A percentile compares a stretch with the other conserved stretches of the same genome.
Conservation (phyloP, 1,140 invertebrate species). For the Euglossa dilemma region DNA sequence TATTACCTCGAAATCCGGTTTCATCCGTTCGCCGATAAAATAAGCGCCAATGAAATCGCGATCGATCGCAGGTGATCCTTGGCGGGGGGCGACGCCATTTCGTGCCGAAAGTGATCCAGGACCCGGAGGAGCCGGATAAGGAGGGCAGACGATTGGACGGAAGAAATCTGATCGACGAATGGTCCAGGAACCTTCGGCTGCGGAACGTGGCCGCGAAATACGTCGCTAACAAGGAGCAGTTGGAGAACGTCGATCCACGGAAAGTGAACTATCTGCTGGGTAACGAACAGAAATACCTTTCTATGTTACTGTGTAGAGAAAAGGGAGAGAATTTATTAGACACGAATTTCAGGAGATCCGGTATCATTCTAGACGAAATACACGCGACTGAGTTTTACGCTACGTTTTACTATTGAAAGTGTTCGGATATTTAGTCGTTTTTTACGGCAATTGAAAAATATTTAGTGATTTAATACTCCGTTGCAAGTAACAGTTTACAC, state of each 20-base stretch:
- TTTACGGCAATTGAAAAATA: too few species aligned
- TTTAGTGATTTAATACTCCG: too few species aligned
- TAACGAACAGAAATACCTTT: constrained; percentile 59
- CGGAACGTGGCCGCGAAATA: constrained; percentile 84
- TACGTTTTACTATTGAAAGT: not conserved
- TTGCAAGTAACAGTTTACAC: too few species aligned
- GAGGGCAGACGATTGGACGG: constrained; percentile 86
- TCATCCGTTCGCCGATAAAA: constrained; percentile 28
- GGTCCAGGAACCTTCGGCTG: constrained; percentile 85
- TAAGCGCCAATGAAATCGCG: constrained; percentile 30
- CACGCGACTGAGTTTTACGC: not conserved
- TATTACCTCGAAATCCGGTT: constrained; percentile 22
- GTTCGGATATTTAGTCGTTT: not conserved
- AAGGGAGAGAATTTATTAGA: not conserved
- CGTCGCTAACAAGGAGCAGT: constrained; percentile 86
- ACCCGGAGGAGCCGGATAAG: constrained; percentile 84
- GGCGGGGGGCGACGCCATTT: constrained; percentile 90
- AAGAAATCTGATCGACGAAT: constrained; percentile 88
- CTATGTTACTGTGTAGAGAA: not conserved
- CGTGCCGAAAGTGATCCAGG: constrained; percentile 84
- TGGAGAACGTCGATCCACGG: constrained; percentile 84
- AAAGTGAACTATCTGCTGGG: constrained; percentile 89
- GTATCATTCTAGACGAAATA: not conserved
- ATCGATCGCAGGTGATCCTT: constrained; percentile 85
- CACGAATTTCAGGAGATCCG: not conserved